Conservation (phyloP, 2,797 vertebrate genomes). For the Halcyon badia region DNA sequence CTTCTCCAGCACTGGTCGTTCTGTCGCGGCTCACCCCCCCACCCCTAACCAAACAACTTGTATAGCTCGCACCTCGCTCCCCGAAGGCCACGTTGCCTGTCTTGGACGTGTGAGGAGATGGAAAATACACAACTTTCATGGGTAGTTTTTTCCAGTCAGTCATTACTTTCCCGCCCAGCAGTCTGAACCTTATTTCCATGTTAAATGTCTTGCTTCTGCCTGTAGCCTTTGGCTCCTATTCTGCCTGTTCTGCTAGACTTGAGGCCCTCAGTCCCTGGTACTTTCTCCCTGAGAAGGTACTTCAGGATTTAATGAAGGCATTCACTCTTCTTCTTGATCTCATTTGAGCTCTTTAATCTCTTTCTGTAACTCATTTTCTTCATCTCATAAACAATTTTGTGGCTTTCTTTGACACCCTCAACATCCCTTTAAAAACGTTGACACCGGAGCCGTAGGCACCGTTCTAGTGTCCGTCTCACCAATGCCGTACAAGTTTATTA, state of each 20-base stretch:
- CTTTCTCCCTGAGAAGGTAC: background rate
- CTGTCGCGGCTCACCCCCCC: background rate
- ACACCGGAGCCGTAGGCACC: background rate
- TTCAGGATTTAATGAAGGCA: conserved; percentile 36
- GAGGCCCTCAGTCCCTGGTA: background rate
- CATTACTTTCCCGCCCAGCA: conserved; percentile 35
- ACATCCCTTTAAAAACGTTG: background rate
- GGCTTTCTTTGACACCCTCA: background rate
- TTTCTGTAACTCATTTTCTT: conserved; percentile 17
- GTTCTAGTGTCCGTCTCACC: background rate
- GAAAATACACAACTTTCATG: conserved; percentile 39
- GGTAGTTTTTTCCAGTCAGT: conserved; percentile 66
- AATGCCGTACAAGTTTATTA: background rate
- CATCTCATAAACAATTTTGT: conserved; percentile 16
- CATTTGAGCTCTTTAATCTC: background rate
- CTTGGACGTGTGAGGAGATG: conserved; percentile 48
- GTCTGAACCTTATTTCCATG: conserved; percentile 35
- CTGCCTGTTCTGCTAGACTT: background rate
- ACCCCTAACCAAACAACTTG: background rate
- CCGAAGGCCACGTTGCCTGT: background rate
- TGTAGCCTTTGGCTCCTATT: conserved; percentile 47
- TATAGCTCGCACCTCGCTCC: conserved; percentile 36
- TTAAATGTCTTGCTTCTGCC: conserved; percentile 15
- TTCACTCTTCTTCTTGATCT: conserved; percentile 41
- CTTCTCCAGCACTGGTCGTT: fast-evolving